A percentile compares a stretch with the other conserved stretches of the same genome.
Evolutionary conservation across 2,113 vertebrate species (phyloP).

Genomic region (Zapornia atra): DNA sequence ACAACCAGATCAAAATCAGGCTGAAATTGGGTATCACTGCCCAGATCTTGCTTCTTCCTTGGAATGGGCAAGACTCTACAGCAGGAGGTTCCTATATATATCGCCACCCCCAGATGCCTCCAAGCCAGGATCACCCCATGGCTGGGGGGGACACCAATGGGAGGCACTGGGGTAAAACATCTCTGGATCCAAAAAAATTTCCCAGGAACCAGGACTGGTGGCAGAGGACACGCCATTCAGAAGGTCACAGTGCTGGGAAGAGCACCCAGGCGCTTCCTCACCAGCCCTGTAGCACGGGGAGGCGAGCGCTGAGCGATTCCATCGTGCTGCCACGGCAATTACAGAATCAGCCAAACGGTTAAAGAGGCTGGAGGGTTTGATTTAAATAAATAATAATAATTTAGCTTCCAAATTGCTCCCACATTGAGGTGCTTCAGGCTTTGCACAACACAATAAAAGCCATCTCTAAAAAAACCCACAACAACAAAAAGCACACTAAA

Average conservation of each 20-base stretch:
- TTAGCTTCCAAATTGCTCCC: constrained; percentile 71
- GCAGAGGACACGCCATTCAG: no score
- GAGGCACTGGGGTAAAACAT: not conserved
- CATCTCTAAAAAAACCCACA: constrained; percentile 42
- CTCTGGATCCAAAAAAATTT: not conserved
- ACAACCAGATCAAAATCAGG: not conserved
- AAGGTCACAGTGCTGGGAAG: not conserved
- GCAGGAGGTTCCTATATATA: not conserved
- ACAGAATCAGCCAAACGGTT: constrained; percentile 46
- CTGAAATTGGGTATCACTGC: accelerated
- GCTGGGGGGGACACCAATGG: accelerated
- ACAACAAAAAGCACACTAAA: constrained; percentile 33
- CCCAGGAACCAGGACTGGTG: not conserved
- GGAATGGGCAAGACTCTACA: accelerated
- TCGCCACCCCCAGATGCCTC: not conserved
- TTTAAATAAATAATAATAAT: constrained; percentile 77
- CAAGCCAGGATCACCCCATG: not conserved
- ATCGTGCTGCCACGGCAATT: not conserved
- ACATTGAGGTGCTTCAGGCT: constrained; percentile 70
- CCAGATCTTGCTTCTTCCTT: not conserved
- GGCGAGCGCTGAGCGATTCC: not conserved
- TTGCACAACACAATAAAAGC: constrained; percentile 54
- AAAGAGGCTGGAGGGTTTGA: constrained; percentile 66
- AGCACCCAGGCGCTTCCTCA: not conserved
- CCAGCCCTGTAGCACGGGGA: not conserved